Evolutionary conservation across 2,797 vertebrate genomes (phyloP), one percentile per base, ranked within the genome.

Genomic region (Bryconaethiops microstoma): DNA sequence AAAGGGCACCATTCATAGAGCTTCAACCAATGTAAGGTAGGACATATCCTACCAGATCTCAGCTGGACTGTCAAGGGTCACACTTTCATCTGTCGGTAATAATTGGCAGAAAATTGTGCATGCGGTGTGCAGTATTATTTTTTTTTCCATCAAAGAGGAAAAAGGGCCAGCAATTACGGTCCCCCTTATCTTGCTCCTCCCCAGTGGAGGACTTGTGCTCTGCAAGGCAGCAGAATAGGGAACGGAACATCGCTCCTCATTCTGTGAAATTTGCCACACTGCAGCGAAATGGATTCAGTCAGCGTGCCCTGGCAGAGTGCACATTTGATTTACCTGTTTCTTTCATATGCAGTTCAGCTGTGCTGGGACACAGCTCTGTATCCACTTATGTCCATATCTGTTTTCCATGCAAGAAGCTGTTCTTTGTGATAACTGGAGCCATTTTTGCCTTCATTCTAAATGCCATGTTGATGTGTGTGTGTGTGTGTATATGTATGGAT

Each of bases 21-120:
- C 17, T 78, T 48, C 50, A 42, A 52, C 63, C 42, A 42, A 39
- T 54, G 65, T 23, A 55, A 77, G 75, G 54, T 75, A 62, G 16
- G 72, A 45, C 73, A 45, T 74, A 79, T 69, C 52, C 62, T 71
- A 42, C 59, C 40, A 45, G 74, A 52, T 52, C 77, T 81, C 48
- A 74, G 81, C 64, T 64, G 77, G 78, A 69, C 23, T 78, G 82
- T 59, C 74, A 72, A 81, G 59, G 74, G 74, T 77, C 78, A 77
- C 67, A 75, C 81, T 84, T 87, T 88, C 73, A 88, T 87, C 76
- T 86, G 7, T 65, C 57, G 8, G 74, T 70, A 70, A 78, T 85
- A 87, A 87, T 81, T 86, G 86, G 76, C 73, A 83, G 77, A 87
- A 87, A 88, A 87, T 82, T 85, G 82, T 84, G 79, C 63, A 80